Base-by-base conservation (phyloP, 2,797 vertebrate species). In the Anguilla anguilla region DNA sequence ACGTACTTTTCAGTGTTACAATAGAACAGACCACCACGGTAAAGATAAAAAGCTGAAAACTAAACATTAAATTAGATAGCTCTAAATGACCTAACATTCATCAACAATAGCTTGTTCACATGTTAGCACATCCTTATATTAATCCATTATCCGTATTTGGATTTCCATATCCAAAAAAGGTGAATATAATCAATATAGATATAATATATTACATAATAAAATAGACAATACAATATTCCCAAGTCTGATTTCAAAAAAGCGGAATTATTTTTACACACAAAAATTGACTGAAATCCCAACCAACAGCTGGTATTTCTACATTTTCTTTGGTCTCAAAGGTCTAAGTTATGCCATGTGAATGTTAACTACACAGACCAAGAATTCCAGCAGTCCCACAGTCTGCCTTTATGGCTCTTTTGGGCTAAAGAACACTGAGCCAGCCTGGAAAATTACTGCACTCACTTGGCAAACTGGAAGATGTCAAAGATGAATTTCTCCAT, bases 401-500 rank as follows among this genome's bases (percentile, higher is more conserved):
- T n/a, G 25, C 39, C 31, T 22, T 39, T 35, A 35, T 39, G 6
- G 72, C 19, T 39, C 72, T 39, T 77, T 39, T 77, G n/a, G 35
- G 81, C 22, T 83, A 55, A n/a, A 9, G 13, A 49, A 46, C 46
- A 22, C 10, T 17, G 25, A 87, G 61, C n/a, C 51, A 85, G 53
- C 43, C 39, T 53, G 64, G 86, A 84, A 79, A 82, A 85, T 17
- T 51, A 88, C 55, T 85, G 84, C 84, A 94, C 98, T 90, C 96
- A 99, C 99, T 97, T 98, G 90, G 99, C 96, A 91, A 99, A 99
- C 94, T 98, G 98, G 94, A 99, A 99, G 95, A 99, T 98, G 95
- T 99, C 98, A 1, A 99, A 99, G 90, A 99, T 98, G 1, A 99
- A 99, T 91, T 99, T 99, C 92, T 99, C 99, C 98, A 99, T 99